Conservation (phyloP, 2,888 invertebrate species). For the Parnassius mnemosyne region DNA sequence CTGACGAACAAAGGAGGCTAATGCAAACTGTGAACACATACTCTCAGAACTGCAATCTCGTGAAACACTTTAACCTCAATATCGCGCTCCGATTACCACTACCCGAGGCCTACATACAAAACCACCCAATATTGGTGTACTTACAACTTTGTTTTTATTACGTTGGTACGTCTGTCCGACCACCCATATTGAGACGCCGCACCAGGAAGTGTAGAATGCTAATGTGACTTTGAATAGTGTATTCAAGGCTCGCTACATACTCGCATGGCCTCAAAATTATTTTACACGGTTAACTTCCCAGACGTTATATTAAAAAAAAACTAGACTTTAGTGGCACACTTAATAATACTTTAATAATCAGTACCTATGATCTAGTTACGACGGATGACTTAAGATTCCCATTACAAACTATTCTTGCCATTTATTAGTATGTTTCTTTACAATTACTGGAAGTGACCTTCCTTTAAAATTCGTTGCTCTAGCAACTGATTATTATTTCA, state of each 20-base stretch:
- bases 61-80: slow-evolving; percentile 66
- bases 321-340: slow-evolving; percentile 11
- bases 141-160: slow-evolving; percentile 36
- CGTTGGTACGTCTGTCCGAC: slow-evolving; percentile 36
- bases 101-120: slow-evolving; percentile 54
- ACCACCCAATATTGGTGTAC: slow-evolving; percentile 43
- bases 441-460: slow-evolving; percentile 42
- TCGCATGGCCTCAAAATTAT: slow-evolving; percentile 67
- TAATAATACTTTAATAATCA: slow-evolving; percentile 5
- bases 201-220: slow-evolving; percentile 75
- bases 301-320: slow-evolving; percentile 30
- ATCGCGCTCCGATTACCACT: slow-evolving; percentile 65
- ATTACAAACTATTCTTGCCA: slow-evolving; percentile 10
- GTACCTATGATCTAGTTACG: slow-evolving; percentile 12
- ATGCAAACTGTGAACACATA: slow-evolving; percentile 49
- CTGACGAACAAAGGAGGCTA: slow-evolving; percentile 68
- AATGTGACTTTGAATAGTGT: slow-evolving; percentile 73
- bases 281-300: slow-evolving; percentile 65
- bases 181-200: slow-evolving; percentile 54
- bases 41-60: slow-evolving; percentile 47
- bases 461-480: slow-evolving; percentile 40
- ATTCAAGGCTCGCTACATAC: slow-evolving; percentile 74
- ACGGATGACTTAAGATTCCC: neutral
- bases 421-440: slow-evolving; percentile 23
- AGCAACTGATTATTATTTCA: slow-evolving; percentile 50